Percentiles rank a stretch among this genome's conserved stretches.
These are phyloP conservation scores for Erythrolamprus reginae DNA, from an alignment of 2,113 vertebrate species.

Conservation along the genomic window DNA sequence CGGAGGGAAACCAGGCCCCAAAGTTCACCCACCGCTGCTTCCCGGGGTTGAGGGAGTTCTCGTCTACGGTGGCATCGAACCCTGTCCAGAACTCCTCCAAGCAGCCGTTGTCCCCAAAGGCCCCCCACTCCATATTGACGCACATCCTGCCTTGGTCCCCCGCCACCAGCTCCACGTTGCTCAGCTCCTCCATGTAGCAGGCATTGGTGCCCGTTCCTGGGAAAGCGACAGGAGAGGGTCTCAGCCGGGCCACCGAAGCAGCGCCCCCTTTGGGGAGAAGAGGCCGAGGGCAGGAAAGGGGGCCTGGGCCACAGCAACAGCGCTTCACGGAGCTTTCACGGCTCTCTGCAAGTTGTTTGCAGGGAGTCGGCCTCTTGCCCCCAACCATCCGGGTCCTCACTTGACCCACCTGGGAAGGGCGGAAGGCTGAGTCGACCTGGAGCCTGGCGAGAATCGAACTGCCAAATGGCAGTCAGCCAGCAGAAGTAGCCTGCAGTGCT, in stretches of 20 bases:
- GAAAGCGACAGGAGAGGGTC: not conserved
- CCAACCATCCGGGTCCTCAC: too few species aligned
- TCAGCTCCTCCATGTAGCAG: conserved; percentile 99
- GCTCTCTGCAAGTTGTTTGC: too few species aligned
- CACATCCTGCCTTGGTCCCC: conserved; percentile 90
- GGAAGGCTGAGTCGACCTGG: too few species aligned
- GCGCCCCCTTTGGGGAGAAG: rapidly evolving
- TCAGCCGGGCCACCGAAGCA: not conserved
- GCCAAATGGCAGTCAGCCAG: too few species aligned
- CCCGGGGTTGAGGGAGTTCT: conserved; percentile 79
- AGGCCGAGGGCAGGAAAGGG: rapidly evolving
- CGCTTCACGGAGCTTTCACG: too few species aligned
- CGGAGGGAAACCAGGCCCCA: not conserved
- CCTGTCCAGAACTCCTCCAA: conserved; percentile 82
- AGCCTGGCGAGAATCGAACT: too few species aligned
- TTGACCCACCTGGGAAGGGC: too few species aligned
- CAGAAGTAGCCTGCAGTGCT: too few species aligned
- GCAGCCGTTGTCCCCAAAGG: conserved; percentile 87
- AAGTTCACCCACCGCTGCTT: conserved; percentile 80
- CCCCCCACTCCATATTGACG: conserved; percentile 97
- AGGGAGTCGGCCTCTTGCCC: too few species aligned
- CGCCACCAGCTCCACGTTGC: conserved; percentile 87
- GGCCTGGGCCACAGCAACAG: too few species aligned
- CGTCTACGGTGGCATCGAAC: conserved; percentile 83
- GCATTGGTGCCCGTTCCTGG: conserved; percentile 91